These are phyloP conservation scores for Ditylenchus dipsaci DNA, from an alignment of 1,140 invertebrate genomes.

Conservation along the genomic window DNA sequence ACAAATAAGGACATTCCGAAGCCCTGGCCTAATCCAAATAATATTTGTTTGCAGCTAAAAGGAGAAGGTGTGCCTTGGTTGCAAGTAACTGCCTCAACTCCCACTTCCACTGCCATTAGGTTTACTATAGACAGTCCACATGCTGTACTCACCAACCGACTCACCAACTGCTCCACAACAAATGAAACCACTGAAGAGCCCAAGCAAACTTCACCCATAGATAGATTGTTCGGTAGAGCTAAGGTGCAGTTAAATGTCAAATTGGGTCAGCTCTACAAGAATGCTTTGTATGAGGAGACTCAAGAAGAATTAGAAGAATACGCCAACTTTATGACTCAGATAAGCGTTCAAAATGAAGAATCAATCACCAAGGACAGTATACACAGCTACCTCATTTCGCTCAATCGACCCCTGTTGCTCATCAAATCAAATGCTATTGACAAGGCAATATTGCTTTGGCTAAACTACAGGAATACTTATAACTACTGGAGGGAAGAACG, in stretches of 20 bases:
- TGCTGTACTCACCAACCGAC: conserved; percentile 60
- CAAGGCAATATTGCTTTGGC: conserved; percentile 32
- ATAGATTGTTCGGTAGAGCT: conserved; percentile 85
- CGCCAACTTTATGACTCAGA: conserved; percentile 55
- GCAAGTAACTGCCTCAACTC: conserved; percentile 92
- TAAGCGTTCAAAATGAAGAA: conserved; percentile 48
- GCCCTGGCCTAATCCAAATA: too few species aligned
- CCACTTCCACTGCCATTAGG: conserved; percentile 88
- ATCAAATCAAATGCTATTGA: conserved; percentile 53
- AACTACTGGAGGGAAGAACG: conserved; percentile 52
- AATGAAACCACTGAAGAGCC: background rate
- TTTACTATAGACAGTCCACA: conserved; percentile 75
- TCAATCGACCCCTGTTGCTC: conserved; percentile 54
- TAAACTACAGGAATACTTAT: conserved; percentile 56
- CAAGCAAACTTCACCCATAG: conserved; percentile 5
- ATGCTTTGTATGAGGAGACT: conserved; percentile 50
- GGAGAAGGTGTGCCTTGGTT: conserved; percentile 66
- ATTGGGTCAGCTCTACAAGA: conserved; percentile 79
- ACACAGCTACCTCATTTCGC: conserved; percentile 46
- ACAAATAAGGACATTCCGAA: too few species aligned
- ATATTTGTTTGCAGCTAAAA: conserved; percentile 11
- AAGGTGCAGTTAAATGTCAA: conserved; percentile 89
- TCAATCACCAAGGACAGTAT: conserved; percentile 21
- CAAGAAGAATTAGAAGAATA: conserved; percentile 52
- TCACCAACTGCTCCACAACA: conserved; percentile 9